Evolutionary conservation across 1,140 invertebrate genomes (phyloP).

Genomic region (Marisa cornuarietis): DNA sequence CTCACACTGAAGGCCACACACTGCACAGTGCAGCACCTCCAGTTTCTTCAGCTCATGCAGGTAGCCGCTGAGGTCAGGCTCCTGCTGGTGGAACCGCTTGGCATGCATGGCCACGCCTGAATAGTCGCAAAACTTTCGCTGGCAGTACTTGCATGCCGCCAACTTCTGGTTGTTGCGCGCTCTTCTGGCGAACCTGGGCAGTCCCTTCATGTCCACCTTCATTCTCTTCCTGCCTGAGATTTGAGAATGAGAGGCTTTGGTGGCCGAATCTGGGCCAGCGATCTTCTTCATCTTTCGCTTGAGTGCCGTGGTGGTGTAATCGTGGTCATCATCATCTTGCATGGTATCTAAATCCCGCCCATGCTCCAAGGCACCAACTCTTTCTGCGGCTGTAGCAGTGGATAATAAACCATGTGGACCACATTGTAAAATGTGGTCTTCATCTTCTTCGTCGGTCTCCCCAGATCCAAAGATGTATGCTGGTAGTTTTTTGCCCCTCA

Average conservation of each 20-base stretch:
- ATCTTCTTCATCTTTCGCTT: neutral
- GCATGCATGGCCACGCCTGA: constrained; percentile 44
- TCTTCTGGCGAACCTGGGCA: neutral
- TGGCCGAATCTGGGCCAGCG: neutral
- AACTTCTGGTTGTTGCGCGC: neutral
- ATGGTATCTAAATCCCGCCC: neutral
- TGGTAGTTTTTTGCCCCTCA: constrained; percentile 3
- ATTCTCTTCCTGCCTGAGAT: constrained; percentile 3
- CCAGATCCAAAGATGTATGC: neutral
- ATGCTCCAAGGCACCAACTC: neutral
- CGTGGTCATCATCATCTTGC: neutral
- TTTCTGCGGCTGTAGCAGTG: neutral
- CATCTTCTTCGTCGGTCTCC: neutral
- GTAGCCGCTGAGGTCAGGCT: constrained; percentile 34
- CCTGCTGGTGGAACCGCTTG: constrained; percentile 35
- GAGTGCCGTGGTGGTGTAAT: neutral
- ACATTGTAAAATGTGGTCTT: neutral
- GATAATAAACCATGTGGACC: neutral
- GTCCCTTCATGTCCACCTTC: constrained; percentile 1
- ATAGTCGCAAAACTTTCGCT: constrained; percentile 39
- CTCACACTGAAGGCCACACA: constrained; percentile 21
- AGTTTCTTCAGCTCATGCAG: constrained; percentile 27
- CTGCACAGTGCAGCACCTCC: constrained; percentile 25
- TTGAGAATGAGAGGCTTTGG: neutral
- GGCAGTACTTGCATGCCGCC: constrained; percentile 40